Evolutionary conservation across 2,797 vertebrate genomes (phyloP).

Genomic region (Hippopotamyrus pictus): DNA sequence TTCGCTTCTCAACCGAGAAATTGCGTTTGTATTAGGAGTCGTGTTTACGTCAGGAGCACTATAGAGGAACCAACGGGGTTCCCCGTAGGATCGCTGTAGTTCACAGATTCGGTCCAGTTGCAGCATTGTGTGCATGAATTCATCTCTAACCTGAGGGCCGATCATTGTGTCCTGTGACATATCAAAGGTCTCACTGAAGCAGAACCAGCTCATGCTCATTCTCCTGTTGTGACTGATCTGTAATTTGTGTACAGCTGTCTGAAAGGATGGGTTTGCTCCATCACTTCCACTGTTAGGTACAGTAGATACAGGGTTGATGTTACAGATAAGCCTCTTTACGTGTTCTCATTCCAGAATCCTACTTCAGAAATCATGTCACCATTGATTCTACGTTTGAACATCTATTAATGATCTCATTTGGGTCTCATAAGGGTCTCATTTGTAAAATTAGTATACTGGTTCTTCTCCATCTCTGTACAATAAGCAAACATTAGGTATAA

Average conservation of each 20-base stretch:
- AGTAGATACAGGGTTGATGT: conserved; percentile 41
- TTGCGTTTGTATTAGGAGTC: not conserved
- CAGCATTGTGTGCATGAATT: not conserved
- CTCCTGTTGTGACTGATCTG: not conserved
- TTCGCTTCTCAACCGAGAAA: not conserved
- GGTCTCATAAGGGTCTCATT: conserved; percentile 4
- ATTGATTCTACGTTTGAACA: conserved; percentile 6
- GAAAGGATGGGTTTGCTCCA: not conserved
- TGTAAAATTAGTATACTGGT: conserved; percentile 6
- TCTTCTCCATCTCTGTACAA: not conserved
- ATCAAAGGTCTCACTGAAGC: conserved; percentile 1
- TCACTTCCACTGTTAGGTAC: conserved; percentile 21
- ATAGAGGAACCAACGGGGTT: not conserved
- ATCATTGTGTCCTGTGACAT: not conserved
- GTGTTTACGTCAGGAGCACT: not conserved
- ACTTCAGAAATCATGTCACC: conserved; percentile 19
- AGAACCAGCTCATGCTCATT: conserved; percentile 4
- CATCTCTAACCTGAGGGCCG: not conserved
- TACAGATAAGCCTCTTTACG: conserved; percentile 19
- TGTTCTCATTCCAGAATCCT: not conserved
- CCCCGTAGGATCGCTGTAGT: not conserved
- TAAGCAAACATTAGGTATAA: not conserved
- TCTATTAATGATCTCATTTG: conserved; percentile 21
- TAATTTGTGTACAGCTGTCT: conserved; percentile 12
- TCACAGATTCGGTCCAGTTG: not conserved